Evolutionary conservation across 2,888 invertebrate genomes (phyloP).

Genomic region (Camptogramma bilineatum): DNA sequence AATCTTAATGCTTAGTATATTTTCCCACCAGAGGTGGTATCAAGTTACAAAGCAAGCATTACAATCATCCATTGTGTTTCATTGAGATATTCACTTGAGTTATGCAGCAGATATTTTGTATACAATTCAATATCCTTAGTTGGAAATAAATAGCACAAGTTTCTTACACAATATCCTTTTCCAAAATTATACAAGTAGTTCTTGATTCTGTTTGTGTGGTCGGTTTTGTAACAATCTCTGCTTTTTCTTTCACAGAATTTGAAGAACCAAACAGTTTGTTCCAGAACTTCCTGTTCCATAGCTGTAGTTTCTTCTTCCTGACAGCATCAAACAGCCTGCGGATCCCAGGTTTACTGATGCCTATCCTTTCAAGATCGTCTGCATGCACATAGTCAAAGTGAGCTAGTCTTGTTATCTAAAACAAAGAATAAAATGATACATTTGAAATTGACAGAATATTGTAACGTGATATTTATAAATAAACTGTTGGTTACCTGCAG

Average conservation of each 20-base stretch:
- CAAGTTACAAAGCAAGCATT: neutral
- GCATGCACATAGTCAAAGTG: conserved; percentile 99
- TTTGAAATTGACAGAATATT: conserved; percentile 4
- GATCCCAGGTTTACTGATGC: conserved; percentile 97
- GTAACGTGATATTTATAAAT: conserved; percentile 12
- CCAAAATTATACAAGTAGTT: conserved; percentile 92
- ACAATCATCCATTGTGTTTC: conserved; percentile 5
- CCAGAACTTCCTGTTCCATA: conserved; percentile 93
- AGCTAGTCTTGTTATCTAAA: conserved; percentile 93
- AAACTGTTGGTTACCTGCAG: conserved; percentile 88
- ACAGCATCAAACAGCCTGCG: conserved; percentile 96
- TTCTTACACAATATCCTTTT: conserved; percentile 90
- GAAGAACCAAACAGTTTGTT: conserved; percentile 90
- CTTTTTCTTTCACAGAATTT: conserved; percentile 73
- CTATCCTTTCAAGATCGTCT: conserved; percentile 97
- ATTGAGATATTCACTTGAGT: neutral
- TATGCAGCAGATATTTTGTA: neutral
- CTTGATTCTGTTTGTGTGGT: conserved; percentile 65
- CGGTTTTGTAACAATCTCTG: conserved; percentile 79
- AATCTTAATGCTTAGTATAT: neutral
- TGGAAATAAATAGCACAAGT: neutral
- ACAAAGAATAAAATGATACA: conserved; percentile 35
- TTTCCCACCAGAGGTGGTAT: conserved; percentile 9
- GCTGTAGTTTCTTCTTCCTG: conserved; percentile 92
- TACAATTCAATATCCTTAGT: neutral